Conservation (phyloP, 2,113 vertebrate genomes). For the Natator depressus region DNA sequence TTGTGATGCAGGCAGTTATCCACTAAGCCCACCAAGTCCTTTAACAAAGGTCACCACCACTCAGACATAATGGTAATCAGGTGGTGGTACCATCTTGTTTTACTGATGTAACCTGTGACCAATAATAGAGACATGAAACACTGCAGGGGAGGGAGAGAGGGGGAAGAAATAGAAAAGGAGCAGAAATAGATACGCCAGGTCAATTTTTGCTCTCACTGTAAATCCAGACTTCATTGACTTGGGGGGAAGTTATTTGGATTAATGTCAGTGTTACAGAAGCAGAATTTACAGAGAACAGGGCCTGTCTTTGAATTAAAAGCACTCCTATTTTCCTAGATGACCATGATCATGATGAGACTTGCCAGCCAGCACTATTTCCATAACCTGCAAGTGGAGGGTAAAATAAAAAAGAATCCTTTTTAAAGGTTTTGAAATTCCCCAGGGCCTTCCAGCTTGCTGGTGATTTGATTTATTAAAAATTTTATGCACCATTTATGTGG, state of each 20-base stretch:
- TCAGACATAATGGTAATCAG: neutral
- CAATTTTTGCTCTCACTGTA: neutral
- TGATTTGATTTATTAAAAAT: constrained; percentile 20
- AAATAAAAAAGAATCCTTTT: neutral
- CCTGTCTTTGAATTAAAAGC: neutral
- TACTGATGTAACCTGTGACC: neutral
- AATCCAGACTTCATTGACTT: neutral
- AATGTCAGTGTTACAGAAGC: neutral
- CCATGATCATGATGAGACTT: neutral
- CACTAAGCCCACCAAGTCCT: neutral
- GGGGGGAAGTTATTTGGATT: neutral
- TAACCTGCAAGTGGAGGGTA: neutral
- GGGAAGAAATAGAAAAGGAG: neutral
- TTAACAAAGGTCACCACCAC: neutral
- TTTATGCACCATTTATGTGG: neutral
- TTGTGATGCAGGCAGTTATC: neutral
- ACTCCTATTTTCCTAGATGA: neutral
- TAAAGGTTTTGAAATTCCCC: neutral
- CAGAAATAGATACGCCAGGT: neutral
- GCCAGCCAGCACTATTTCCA: neutral
- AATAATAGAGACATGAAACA: neutral
- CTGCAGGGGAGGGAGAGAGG: neutral
- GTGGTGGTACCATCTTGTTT: too few species aligned
- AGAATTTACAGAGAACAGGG: neutral
- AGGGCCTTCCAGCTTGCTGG: neutral